phyloP scores from a whole-genome alignment of 2,113 vertebrate genomes.

The Motacilla tschutschensis region DNA sequence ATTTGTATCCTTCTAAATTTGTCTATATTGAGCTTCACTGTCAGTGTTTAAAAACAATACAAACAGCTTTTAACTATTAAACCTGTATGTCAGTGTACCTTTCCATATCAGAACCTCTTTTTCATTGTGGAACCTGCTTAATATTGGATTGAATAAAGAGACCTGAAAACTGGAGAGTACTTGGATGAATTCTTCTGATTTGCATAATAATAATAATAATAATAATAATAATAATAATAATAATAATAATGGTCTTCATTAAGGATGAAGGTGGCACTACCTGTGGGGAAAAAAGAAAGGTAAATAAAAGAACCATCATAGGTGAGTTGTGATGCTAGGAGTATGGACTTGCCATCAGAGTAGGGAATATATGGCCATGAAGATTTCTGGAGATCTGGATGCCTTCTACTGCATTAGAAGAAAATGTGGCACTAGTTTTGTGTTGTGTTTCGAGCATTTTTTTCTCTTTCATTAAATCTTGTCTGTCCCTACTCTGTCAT shows the following conservation, averaged over 20 bases:
- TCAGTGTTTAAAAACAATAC: background rate
- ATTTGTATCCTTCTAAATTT: background rate
- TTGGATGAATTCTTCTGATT: background rate
- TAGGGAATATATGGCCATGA: background rate
- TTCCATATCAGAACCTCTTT: background rate
- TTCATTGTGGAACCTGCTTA: background rate
- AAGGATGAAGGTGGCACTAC: background rate
- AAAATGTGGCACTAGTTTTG: background rate
- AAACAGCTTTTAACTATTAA: background rate
- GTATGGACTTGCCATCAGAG: background rate
- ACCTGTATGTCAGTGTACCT: background rate
- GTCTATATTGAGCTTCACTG: background rate
- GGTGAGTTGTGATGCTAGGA: background rate
- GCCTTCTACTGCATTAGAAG: background rate
- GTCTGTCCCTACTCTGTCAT: background rate
- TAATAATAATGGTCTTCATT: background rate
- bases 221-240: too few relatives aligned
- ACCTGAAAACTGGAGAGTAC: background rate
- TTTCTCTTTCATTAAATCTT: background rate
- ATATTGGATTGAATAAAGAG: background rate
- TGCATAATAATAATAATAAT: too few relatives aligned
- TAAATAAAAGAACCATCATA: background rate
- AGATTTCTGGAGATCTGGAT: background rate
- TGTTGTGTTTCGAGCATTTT: accelerated
- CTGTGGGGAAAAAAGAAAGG: background rate